Evolutionary conservation across 2,888 invertebrate species (phyloP).

Genomic region (Spicauda simplicius): DNA sequence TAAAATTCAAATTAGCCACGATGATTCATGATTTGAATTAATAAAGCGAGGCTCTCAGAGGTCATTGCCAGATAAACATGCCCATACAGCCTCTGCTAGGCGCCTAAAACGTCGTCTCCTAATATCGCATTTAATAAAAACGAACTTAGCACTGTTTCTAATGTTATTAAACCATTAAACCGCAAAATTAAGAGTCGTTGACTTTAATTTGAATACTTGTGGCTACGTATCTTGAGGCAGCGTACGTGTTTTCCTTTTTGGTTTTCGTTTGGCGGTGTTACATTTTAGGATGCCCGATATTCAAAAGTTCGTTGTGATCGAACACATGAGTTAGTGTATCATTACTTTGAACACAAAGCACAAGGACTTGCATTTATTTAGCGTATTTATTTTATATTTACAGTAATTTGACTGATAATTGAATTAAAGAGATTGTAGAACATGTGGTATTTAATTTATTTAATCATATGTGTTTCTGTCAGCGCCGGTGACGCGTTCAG

Average conservation of each 20-base stretch:
- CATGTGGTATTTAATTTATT: slow-evolving; percentile 61
- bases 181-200: slow-evolving; percentile 2
- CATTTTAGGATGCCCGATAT: slow-evolving; percentile 66
- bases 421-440: slow-evolving; percentile 39
- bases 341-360: slow-evolving; percentile 65
- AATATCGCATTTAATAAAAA: slow-evolving; percentile 38
- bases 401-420: slow-evolving; percentile 11
- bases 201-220: neutral
- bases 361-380: slow-evolving; percentile 51
- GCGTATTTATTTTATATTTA: slow-evolving; percentile 37
- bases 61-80: slow-evolving; percentile 81
- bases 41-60: slow-evolving; percentile 65
- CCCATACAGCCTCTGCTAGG: slow-evolving; percentile 64
- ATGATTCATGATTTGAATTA: slow-evolving; percentile 40
- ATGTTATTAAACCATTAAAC: slow-evolving; percentile 14
- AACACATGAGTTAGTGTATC: slow-evolving; percentile 77
- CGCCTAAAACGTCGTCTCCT: slow-evolving; percentile 64
- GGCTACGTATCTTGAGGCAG: slow-evolving; percentile 14
- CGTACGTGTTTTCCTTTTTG: slow-evolving; percentile 21
- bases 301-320: slow-evolving; percentile 68
- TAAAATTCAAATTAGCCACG: slow-evolving; percentile 44
- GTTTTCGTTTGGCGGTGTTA: slow-evolving; percentile 51
- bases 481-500: slow-evolving; percentile 51
- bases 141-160: slow-evolving; percentile 9
- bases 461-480: slow-evolving; percentile 55